phyloP scores from a whole-genome alignment of 2,113 vertebrate species.

The Nycticryphes semicollaris region DNA sequence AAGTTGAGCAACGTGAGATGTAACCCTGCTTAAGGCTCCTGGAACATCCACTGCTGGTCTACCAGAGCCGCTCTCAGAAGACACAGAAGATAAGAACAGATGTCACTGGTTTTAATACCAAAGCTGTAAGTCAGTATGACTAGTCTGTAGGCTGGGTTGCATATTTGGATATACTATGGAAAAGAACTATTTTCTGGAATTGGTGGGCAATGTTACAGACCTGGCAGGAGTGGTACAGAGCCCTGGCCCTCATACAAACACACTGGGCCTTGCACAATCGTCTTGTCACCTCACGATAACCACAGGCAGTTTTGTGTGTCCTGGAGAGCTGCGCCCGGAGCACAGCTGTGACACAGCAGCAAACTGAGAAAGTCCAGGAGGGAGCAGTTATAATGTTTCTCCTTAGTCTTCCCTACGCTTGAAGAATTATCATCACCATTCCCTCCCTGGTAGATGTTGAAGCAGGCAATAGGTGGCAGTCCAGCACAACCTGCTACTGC shows the following conservation, averaged over 20 bases:
- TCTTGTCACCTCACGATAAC: background rate
- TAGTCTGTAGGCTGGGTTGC: background rate
- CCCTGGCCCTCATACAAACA: background rate
- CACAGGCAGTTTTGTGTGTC: background rate
- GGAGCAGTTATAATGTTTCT: background rate
- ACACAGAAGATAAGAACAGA: background rate
- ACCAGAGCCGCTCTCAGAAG: background rate
- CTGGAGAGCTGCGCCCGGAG: background rate
- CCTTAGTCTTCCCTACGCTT: background rate
- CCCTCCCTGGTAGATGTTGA: background rate
- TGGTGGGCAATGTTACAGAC: background rate
- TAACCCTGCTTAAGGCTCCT: background rate
- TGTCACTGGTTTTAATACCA: background rate
- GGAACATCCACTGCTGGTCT: background rate
- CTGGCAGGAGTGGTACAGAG: background rate
- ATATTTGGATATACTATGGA: background rate
- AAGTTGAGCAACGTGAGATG: background rate
- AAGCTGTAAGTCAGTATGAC: background rate
- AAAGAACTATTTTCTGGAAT: background rate
- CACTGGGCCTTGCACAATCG: background rate
- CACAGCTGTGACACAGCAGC: background rate
- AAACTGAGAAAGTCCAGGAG: background rate
- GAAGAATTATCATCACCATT: background rate
- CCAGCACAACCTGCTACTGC: background rate
- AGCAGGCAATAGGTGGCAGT: background rate